Evolutionary conservation across 2,888 invertebrate genomes (phyloP).

Genomic region (Catocala fraxini): DNA sequence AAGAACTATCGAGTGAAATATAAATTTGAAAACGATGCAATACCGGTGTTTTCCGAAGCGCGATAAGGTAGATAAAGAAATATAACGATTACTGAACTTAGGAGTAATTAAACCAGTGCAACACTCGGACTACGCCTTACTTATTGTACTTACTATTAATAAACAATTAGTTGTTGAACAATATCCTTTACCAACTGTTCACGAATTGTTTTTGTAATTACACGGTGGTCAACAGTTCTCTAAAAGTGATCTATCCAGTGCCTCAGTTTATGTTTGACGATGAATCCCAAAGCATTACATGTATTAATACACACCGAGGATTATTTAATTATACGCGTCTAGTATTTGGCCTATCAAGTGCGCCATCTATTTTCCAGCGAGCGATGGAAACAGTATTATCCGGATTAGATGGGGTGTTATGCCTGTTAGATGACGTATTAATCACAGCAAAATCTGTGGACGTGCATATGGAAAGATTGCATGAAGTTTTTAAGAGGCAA

Average conservation of each 20-base stretch:
- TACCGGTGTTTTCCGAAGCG: slow-evolving; percentile 3
- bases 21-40: neutral
- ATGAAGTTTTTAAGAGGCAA: slow-evolving; percentile 11
- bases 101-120: neutral
- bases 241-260: too few relatives aligned
- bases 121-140: too few relatives aligned
- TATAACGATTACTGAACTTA: neutral
- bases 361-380: slow-evolving; percentile 18
- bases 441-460: slow-evolving; percentile 1
- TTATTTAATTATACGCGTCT: slow-evolving; percentile 20
- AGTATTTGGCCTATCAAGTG: slow-evolving; percentile 17
- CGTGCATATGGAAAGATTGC: neutral
- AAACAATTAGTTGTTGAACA: too few relatives aligned
- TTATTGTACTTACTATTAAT: too few relatives aligned
- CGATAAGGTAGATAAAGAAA: slow-evolving; percentile 7
- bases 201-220: too few relatives aligned
- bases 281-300: slow-evolving; percentile 22
- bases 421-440: slow-evolving; percentile 21
- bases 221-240: too few relatives aligned
- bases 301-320: slow-evolving; percentile 26
- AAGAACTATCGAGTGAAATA: slow-evolving; percentile 2
- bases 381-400: slow-evolving; percentile 24
- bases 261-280: slow-evolving; percentile 22
- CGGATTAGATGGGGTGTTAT: slow-evolving; percentile 22
- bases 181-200: too few relatives aligned